Percentiles rank a stretch among this genome's conserved stretches.
Conservation (phyloP, 2,888 invertebrate genomes). For the Oligia strigilis region DNA sequence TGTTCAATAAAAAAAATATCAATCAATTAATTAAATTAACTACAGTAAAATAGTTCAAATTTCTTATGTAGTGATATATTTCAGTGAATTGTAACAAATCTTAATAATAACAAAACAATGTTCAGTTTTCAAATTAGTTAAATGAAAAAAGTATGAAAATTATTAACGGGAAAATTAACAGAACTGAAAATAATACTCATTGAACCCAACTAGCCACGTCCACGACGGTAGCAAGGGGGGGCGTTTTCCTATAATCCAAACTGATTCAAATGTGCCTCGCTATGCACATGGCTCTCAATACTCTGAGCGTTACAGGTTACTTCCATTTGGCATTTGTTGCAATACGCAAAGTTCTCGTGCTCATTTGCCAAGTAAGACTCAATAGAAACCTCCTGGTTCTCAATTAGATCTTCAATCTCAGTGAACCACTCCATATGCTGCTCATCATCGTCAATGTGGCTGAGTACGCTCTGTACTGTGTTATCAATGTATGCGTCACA, state of each 20-base stretch:
- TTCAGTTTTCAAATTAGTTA: conserved; percentile 36
- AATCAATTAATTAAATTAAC: not conserved
- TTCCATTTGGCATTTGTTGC: conserved; percentile 77
- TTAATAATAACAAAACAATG: conserved; percentile 58
- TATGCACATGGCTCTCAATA: conserved; percentile 78
- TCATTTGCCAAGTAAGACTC: conserved; percentile 74
- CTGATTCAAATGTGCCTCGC: conserved; percentile 75
- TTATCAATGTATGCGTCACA: conserved; percentile 77
- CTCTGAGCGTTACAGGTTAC: conserved; percentile 72
- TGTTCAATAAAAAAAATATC: not conserved
- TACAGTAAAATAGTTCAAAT: conserved; percentile 36
- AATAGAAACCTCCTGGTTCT: conserved; percentile 76
- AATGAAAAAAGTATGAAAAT: conserved; percentile 30
- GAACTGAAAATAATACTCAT: conserved; percentile 60
- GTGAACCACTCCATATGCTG: conserved; percentile 79
- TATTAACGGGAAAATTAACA: conserved; percentile 39
- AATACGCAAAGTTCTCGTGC: conserved; percentile 77
- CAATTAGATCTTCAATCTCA: conserved; percentile 78
- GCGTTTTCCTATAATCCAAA: conserved; percentile 68
- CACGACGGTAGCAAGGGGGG: conserved; percentile 42
- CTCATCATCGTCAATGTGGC: conserved; percentile 78
- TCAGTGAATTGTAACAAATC: conserved; percentile 52
- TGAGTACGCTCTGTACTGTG: conserved; percentile 70
- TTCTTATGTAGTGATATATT: conserved; percentile 46
- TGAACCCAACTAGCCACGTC: conserved; percentile 54